Evolutionary conservation across 2,888 invertebrate species (phyloP).

Genomic region (Xylota segnis): DNA sequence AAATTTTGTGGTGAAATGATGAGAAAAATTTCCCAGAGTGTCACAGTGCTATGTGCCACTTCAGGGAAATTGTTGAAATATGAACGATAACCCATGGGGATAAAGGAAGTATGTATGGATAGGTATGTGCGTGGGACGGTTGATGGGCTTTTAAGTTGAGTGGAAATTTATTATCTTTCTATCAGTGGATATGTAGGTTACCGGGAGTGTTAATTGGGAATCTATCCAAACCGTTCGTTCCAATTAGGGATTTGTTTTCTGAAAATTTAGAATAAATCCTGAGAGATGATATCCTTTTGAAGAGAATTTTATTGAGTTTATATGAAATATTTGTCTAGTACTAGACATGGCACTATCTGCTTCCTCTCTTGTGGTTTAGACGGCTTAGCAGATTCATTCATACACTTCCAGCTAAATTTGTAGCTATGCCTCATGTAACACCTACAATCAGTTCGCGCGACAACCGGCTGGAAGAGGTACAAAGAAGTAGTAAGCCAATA

Average conservation of each 20-base stretch:
- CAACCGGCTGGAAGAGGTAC: too few relatives aligned
- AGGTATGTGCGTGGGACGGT: not conserved
- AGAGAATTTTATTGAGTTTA: too few relatives aligned
- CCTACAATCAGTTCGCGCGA: too few relatives aligned
- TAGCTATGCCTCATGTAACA: too few relatives aligned
- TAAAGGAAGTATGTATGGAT: not conserved
- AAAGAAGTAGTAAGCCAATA: too few relatives aligned
- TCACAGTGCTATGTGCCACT: slow-evolving; percentile 1
- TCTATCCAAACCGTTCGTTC: not conserved
- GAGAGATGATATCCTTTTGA: too few relatives aligned
- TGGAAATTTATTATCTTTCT: slow-evolving; percentile 21
- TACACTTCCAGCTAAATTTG: too few relatives aligned
- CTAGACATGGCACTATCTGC: too few relatives aligned
- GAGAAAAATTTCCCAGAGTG: slow-evolving; percentile 15
- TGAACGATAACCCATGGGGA: not conserved
- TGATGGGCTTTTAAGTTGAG: slow-evolving; percentile 28
- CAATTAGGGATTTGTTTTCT: not conserved
- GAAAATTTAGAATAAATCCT: too few relatives aligned
- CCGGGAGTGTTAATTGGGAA: not conserved
- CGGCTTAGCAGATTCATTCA: too few relatives aligned
- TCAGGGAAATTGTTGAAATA: slow-evolving; percentile 16
- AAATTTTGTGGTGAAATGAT: slow-evolving; percentile 59
- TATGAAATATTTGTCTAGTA: too few relatives aligned
- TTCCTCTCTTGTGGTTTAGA: too few relatives aligned
- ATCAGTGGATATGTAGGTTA: slow-evolving; percentile 12